phyloP scores from a whole-genome alignment of 2,113 vertebrate genomes.

The Hiodon tergisus region DNA sequence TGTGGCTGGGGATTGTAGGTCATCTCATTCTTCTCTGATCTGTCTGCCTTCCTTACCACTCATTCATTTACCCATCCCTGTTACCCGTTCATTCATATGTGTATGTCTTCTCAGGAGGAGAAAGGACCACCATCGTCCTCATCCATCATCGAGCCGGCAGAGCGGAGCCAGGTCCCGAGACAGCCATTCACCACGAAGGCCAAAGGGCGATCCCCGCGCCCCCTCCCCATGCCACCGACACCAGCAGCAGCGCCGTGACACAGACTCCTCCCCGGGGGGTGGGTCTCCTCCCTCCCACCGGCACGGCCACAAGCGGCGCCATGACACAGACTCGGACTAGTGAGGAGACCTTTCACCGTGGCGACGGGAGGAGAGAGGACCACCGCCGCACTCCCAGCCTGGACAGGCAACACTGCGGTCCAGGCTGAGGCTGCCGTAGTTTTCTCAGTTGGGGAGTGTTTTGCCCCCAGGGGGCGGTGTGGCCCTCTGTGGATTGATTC shows the following conservation, averaged over 20 bases:
- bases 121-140: constrained; percentile 59
- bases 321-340: constrained; percentile 67
- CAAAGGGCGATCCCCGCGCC: constrained; percentile 43
- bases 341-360: constrained; percentile 40
- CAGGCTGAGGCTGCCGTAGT: constrained; percentile 30
- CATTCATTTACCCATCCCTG: background rate
- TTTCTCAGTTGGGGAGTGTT: constrained; percentile 27
- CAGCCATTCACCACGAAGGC: constrained; percentile 58
- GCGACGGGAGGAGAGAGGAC: background rate
- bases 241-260: constrained; percentile 39
- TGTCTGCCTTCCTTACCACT: background rate
- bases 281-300: constrained; percentile 44
- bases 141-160: constrained; percentile 67
- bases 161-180: constrained; percentile 62
- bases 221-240: constrained; percentile 45
- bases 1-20: background rate
- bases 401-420: background rate
- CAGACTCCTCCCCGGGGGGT: constrained; percentile 49
- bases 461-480: constrained; percentile 12
- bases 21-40: background rate
- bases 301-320: constrained; percentile 53
- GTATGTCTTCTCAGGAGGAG: constrained; percentile 52
- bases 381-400: background rate
- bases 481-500: background rate
- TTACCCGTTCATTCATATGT: constrained; percentile 43